phyloP scores from a whole-genome alignment of 2,888 invertebrate genomes.

The Chymomyza fuscimana region DNA sequence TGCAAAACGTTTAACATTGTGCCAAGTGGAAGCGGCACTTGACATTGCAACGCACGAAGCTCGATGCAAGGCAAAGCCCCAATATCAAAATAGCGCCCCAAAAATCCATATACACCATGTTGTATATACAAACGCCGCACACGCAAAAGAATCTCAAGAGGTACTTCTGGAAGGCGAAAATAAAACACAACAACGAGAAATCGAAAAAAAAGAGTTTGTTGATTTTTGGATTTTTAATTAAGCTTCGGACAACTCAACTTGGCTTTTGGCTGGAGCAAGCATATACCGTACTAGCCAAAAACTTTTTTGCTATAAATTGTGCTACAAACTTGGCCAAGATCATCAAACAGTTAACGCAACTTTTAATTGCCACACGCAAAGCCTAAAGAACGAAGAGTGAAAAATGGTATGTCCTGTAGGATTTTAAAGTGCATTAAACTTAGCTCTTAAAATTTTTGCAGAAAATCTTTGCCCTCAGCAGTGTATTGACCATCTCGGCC shows the following conservation, averaged over 20 bases:
- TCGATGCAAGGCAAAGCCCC: not conserved
- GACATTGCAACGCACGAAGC: slow-evolving; percentile 56
- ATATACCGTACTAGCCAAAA: not conserved
- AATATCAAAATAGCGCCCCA: not conserved
- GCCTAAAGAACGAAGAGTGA: slow-evolving; percentile 20
- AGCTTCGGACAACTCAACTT: not conserved
- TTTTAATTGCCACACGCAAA: slow-evolving; percentile 62
- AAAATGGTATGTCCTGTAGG: slow-evolving; percentile 56
- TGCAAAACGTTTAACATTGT: slow-evolving; percentile 25
- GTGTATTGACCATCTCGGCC: slow-evolving; percentile 57
- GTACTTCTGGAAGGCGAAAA: not conserved
- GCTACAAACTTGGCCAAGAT: slow-evolving; percentile 34
- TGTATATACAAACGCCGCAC: not conserved
- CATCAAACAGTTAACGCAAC: slow-evolving; percentile 64
- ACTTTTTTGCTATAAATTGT: slow-evolving; percentile 60
- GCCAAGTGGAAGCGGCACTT: slow-evolving; percentile 43
- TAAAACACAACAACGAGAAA: slow-evolving; percentile 22
- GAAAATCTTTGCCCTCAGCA: slow-evolving; percentile 67
- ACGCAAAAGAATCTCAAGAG: not conserved
- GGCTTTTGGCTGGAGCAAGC: not conserved
- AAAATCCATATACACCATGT: not conserved
- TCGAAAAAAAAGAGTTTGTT: not conserved
- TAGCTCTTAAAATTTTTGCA: slow-evolving; percentile 23
- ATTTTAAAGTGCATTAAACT: slow-evolving; percentile 13
- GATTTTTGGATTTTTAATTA: not conserved